Evolutionary conservation across 1,140 invertebrate species (phyloP).

Genomic region (Diachasmimorpha longicaudata): DNA sequence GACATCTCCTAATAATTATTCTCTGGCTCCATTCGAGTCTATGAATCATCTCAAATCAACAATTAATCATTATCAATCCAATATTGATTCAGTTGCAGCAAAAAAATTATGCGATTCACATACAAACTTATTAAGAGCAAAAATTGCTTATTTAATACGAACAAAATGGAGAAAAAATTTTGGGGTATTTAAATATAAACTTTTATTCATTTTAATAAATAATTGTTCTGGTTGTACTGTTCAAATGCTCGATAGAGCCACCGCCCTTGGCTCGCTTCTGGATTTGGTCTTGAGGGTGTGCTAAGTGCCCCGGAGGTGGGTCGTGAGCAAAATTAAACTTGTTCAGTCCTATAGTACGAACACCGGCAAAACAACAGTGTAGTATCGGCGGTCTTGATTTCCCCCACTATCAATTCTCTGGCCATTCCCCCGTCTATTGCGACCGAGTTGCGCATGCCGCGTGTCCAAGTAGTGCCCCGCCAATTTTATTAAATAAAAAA

Average conservation of each 20-base stretch:
- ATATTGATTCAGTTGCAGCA: no score
- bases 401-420: not conserved
- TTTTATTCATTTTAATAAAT: no score
- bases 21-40: no score
- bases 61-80: no score
- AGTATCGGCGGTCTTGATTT: not conserved
- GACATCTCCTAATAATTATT: no score
- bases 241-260: constrained; percentile 20
- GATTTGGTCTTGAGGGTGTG: constrained; percentile 25
- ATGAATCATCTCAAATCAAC: no score
- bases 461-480: not conserved
- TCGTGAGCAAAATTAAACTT: constrained; percentile 28
- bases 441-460: constrained; percentile 8
- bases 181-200: no score
- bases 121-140: no score
- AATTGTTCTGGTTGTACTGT: no score
- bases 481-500: constrained; percentile 22
- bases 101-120: no score
- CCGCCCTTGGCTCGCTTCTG: constrained; percentile 23
- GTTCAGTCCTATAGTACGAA: constrained; percentile 1
- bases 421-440: constrained; percentile 2
- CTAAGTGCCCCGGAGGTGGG: constrained; percentile 10
- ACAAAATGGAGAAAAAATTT: no score
- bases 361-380: not conserved
- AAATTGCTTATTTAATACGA: no score